These are phyloP conservation scores for Tetramorium parvispinum DNA, from an alignment of 1,140 invertebrate genomes.

Conservation along the genomic window DNA sequence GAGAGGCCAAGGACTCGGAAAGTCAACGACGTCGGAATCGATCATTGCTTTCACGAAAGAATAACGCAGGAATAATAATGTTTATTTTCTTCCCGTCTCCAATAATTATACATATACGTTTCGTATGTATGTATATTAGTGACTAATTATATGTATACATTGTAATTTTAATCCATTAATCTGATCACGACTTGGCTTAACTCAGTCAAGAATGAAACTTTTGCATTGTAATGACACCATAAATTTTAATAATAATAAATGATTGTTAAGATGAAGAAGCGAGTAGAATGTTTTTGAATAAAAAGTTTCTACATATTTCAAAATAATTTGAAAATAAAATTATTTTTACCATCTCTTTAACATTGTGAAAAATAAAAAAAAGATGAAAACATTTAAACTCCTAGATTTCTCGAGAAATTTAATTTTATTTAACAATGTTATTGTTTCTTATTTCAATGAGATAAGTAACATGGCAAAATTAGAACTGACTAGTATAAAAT, in stretches of 20 bases:
- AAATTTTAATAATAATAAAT: neutral
- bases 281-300: neutral
- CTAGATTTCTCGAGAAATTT: neutral
- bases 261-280: neutral
- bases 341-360: neutral
- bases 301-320: neutral
- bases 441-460: no score
- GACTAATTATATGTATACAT: conserved; percentile 7
- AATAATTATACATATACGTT: conserved; percentile 13
- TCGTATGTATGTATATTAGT: neutral
- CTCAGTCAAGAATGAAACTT: neutral
- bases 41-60: conserved; percentile 64
- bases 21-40: conserved; percentile 67
- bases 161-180: conserved; percentile 32
- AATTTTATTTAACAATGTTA: neutral
- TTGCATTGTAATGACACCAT: neutral
- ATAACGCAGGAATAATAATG: conserved; percentile 34
- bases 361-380: neutral
- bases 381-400: neutral
- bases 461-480: neutral
- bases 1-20: conserved; percentile 42
- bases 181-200: conserved; percentile 25
- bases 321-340: neutral
- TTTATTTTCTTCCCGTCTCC: conserved; percentile 29
- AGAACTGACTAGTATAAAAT: neutral